Conservation (phyloP, 2,888 invertebrate genomes). For the Drosophila neotestacea region DNA sequence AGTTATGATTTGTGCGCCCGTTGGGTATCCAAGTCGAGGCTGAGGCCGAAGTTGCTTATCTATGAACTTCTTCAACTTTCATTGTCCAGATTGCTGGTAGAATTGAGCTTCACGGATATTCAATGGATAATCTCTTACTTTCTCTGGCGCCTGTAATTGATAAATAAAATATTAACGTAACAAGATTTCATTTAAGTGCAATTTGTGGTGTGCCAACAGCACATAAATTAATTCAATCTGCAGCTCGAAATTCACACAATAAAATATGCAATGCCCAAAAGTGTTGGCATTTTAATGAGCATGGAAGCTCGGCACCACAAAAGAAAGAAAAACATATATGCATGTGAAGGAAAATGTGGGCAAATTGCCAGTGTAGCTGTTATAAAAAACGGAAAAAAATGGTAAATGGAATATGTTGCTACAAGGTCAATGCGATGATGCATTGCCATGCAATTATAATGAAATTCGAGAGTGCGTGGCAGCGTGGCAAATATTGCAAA, state of each 20-base stretch:
- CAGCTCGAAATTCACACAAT: slow-evolving; percentile 16
- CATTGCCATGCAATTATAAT: slow-evolving; percentile 60
- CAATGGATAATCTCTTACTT: slow-evolving; percentile 22
- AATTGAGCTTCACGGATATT: slow-evolving; percentile 31
- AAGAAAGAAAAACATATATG: slow-evolving; percentile 12
- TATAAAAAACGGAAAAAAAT: slow-evolving; percentile 9
- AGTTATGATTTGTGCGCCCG: slow-evolving; percentile 55
- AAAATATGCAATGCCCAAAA: slow-evolving; percentile 29
- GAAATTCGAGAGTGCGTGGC: slow-evolving; percentile 49
- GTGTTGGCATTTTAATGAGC: slow-evolving; percentile 67
- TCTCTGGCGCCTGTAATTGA: slow-evolving; percentile 50
- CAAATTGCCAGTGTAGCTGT: slow-evolving; percentile 25
- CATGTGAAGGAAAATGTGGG: slow-evolving; percentile 9
- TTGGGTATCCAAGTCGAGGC: slow-evolving; percentile 14
- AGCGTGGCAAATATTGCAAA: slow-evolving; percentile 35
- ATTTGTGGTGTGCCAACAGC: slow-evolving; percentile 61
- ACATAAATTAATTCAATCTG: slow-evolving; percentile 66
- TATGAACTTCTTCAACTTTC: slow-evolving; percentile 11
- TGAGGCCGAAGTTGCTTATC: slow-evolving; percentile 33
- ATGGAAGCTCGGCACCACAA: slow-evolving; percentile 15
- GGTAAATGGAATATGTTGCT: slow-evolving; percentile 29
- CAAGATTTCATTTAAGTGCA: slow-evolving; percentile 67
- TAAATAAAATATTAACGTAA: slow-evolving; percentile 66
- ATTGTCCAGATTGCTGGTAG: slow-evolving; percentile 2
- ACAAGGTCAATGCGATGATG: slow-evolving; percentile 42